Conservation (phyloP, 2,888 invertebrate species). For the Priocnemis perturbator region DNA sequence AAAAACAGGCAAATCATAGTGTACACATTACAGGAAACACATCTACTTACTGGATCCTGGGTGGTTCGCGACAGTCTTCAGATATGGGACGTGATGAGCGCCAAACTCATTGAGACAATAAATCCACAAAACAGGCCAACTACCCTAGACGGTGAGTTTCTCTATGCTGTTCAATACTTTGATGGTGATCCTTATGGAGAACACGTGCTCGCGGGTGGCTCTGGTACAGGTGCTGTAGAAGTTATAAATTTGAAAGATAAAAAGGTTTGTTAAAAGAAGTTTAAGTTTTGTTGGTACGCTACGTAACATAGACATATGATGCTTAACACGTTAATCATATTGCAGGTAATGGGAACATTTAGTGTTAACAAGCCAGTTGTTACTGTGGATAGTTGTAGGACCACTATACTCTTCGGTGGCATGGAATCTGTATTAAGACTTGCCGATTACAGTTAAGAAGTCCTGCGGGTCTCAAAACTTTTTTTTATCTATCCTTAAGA, state of each 20-base stretch:
- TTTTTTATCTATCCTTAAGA: conserved; percentile 6
- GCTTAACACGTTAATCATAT: background rate
- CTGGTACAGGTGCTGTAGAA: conserved; percentile 69
- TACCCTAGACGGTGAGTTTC: conserved; percentile 78
- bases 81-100: conserved; percentile 78
- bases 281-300: background rate
- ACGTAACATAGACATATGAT: background rate
- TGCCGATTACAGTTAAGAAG: conserved; percentile 54
- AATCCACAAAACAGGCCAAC: conserved; percentile 77
- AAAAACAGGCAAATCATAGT: background rate
- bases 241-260: conserved; percentile 67
- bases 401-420: conserved; percentile 66
- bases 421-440: conserved; percentile 65
- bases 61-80: conserved; percentile 77
- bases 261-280: conserved; percentile 46
- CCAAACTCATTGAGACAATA: conserved; percentile 75
- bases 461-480: background rate
- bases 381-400: conserved; percentile 63
- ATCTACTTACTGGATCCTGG: conserved; percentile 79
- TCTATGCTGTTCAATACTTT: conserved; percentile 78
- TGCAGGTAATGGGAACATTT: conserved; percentile 62
- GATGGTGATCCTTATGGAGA: conserved; percentile 66
- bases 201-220: conserved; percentile 67
- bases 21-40: conserved; percentile 73
- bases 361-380: conserved; percentile 64